Base-by-base conservation (phyloP, 2,888 invertebrate species). In the Hirtodrosophila alboralis region DNA sequence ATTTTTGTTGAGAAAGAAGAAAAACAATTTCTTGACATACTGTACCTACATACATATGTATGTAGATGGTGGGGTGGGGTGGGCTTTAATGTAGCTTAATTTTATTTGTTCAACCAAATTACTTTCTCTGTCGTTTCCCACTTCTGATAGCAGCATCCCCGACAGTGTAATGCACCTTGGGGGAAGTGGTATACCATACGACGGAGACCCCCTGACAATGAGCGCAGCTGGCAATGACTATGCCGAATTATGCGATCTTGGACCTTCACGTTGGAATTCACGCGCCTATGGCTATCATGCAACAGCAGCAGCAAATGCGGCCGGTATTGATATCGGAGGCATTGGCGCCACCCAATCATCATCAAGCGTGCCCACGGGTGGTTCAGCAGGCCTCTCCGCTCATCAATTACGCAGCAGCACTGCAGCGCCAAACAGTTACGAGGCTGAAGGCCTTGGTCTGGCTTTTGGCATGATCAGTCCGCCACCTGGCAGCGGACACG, bases 191-290 rank as follows among this genome's bases (percentile, higher is more conserved):
- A 84, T 88, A 81, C 87, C 89, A 86, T 88, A 87, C 89, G 88
- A 88, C 88, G 88, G 89, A 75, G 88, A 88, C 89, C 90, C 90
- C 90, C 90, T 89, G 89, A 90, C 90, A 88, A 90, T 91, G 90
- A 91, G 90, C 89, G 90, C 90, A 86, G 89, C 90, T 87, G 90
- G 91, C 85, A 91, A 91, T 83, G 91, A 91, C 79, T 91, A 91
- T 89, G 91, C 91, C 76, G 91, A 91, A 90, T 87, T 91, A 87
- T 91, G 91, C 88, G 91, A 91, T 87, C 87, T 91, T 87, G 91
- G 91, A 77, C 91, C 90, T 80, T 89, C 90, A 70, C 89, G 91
- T 72, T 91, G 91, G 91, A 90, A 89, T 84, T 88, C 90, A 74
- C 89, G 90, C 63, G 87, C 89, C 68, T 91, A 90, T 84, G 79